Evolutionary conservation across 2,888 invertebrate species (phyloP), one percentile per base, ranked within the genome.

Genomic region (Eupithecia inturbata): DNA sequence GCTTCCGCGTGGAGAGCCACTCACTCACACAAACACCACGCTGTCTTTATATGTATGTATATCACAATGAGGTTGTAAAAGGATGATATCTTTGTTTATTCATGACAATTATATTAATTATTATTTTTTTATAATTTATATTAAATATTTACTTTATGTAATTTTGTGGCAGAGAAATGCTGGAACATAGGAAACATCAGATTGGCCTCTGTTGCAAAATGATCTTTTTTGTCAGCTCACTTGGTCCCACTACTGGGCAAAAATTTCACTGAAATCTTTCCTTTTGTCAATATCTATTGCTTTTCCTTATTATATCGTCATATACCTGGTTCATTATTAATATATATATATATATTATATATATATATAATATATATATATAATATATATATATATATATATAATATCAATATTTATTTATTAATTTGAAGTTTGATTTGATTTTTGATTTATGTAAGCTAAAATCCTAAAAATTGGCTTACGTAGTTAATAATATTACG

Each of bases 1-100:
- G 80, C 79, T 82, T 81, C 81, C 77, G 74, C 67, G 36, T 76
- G 1, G 77, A 79, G 78, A 78, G 79, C 72, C 63, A 31, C 64
- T 71, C 70, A 41, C 53, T 71, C 68, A 53, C 53, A 33, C 57
- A 72, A 66, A 73, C 75, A 70, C 67, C 26, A 33, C 39, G 57
- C 22, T 49, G 5, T 36, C 36, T 33, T 10, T 64, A n/a, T n/a
- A 63, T 33, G n/a, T 31, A 36, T 36, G 16, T 64, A 36, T 64
- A 64, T 64, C 28, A 33, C 36, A 64, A 64, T 36, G 31, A 64
- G n/a, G 7, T 31, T 16, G 62, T 62, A n/a, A 62, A 31, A 62
- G 3, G 19, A 9, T 31, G 31, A 57, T 57, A 2, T 4, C 1
- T 14, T 57, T 57, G 4, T 26, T 57, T 57, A n/a, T n/a, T 53